Conservation (phyloP, 2,113 vertebrate species). For the Lutjanus erythropterus region DNA sequence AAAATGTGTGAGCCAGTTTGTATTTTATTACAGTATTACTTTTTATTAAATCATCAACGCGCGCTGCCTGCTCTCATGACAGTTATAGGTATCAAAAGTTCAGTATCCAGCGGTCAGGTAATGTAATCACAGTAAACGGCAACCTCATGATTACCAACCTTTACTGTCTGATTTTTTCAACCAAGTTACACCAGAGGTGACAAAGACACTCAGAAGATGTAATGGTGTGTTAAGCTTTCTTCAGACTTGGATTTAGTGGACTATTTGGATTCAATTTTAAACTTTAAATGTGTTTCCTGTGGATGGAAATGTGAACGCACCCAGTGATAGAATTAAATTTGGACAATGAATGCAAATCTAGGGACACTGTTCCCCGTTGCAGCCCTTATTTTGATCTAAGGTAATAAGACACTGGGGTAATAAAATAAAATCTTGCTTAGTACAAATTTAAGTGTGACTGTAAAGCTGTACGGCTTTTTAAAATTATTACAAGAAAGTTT, state of each 20-base stretch:
- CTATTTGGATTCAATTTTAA: neutral
- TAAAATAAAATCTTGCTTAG: neutral
- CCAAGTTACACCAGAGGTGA: neutral
- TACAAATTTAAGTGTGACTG: neutral
- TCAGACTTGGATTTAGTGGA: neutral
- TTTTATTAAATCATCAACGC: neutral
- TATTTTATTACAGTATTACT: constrained; percentile 17
- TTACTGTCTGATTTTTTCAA: neutral
- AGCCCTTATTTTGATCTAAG: neutral
- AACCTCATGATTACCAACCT: neutral
- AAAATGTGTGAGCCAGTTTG: constrained; percentile 5
- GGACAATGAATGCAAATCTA: neutral
- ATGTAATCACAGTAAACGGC: neutral
- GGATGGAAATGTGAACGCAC: neutral
- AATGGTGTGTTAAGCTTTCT: neutral
- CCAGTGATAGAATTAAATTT: neutral
- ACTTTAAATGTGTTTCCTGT: neutral
- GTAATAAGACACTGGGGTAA: neutral
- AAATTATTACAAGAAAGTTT: neutral
- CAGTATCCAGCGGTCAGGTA: neutral
- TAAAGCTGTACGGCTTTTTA: neutral
- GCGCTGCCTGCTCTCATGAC: neutral
- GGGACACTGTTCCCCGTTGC: neutral
- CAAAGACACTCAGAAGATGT: neutral
- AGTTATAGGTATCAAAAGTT: neutral